Conservation (phyloP, 2,888 invertebrate genomes). For the Lasioglossum marginatum region DNA sequence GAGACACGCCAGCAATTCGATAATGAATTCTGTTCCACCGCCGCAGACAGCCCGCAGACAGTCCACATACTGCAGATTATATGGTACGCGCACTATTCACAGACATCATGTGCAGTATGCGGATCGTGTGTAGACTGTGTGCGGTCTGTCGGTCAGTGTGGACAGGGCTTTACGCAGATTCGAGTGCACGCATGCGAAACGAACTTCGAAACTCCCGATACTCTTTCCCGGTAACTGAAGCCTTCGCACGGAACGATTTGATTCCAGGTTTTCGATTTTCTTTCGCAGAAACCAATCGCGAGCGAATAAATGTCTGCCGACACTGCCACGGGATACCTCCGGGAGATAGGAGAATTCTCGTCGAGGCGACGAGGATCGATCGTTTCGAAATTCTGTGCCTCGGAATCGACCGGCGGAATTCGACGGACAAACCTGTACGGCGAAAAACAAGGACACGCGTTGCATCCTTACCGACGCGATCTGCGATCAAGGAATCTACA, state of each 20-base stretch:
- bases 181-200: not conserved
- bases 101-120: too few relatives aligned
- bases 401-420: not conserved
- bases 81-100: too few relatives aligned
- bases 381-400: conserved; percentile 3
- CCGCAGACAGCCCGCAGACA: too few relatives aligned
- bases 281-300: not conserved
- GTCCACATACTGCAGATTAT: too few relatives aligned
- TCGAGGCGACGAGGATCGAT: not conserved
- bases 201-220: not conserved
- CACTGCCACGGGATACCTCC: not conserved
- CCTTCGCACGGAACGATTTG: not conserved
- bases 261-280: conserved; percentile 4
- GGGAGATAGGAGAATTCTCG: not conserved
- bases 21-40: too few relatives aligned
- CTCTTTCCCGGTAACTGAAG: not conserved
- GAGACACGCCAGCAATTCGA: not conserved
- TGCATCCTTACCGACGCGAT: not conserved
- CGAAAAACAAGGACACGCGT: not conserved
- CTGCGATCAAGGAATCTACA: not conserved
- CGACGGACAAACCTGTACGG: not conserved
- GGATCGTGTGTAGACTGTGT: too few relatives aligned
- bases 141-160: too few relatives aligned
- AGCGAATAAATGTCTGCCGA: not conserved
- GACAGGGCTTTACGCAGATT: not conserved